Percentiles rank a stretch among this genome's conserved stretches.
phyloP scores from a whole-genome alignment of 2,888 invertebrate species.

The Diarsia mendica region DNA sequence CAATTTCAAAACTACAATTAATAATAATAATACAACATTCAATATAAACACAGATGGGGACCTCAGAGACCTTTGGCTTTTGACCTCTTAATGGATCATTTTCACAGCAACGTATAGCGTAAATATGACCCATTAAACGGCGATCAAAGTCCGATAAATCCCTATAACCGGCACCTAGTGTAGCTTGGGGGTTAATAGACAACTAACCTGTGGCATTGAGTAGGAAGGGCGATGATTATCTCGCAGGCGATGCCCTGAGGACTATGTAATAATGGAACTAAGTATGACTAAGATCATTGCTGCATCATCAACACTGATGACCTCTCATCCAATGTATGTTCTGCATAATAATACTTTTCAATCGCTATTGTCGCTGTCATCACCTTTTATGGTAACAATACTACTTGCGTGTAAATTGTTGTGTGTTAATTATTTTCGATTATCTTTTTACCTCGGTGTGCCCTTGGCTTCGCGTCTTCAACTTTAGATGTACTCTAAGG shows the following conservation, averaged over 20 bases:
- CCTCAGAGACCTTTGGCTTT: conserved; percentile 38
- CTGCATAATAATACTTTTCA: conserved; percentile 56
- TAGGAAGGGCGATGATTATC: conserved; percentile 67
- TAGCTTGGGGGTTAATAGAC: conserved; percentile 66
- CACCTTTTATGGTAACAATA: conserved; percentile 50
- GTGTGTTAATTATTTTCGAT: conserved; percentile 42
- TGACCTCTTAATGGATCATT: conserved; percentile 58
- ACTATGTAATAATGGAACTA: conserved; percentile 52
- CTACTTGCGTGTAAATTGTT: conserved; percentile 49
- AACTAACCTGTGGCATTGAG: conserved; percentile 73
- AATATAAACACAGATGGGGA: conserved; percentile 41
- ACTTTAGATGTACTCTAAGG: conserved; percentile 42
- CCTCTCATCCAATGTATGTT: conserved; percentile 32
- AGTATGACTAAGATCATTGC: conserved; percentile 56
- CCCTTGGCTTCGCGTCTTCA: conserved; percentile 33
- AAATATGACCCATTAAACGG: conserved; percentile 64
- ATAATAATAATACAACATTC: conserved; percentile 47
- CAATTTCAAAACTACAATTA: conserved; percentile 27
- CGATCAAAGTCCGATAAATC: conserved; percentile 62
- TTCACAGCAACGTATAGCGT: conserved; percentile 55
- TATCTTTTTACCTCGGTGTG: conserved; percentile 50
- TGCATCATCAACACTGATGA: conserved; percentile 63
- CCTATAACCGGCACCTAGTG: conserved; percentile 54
- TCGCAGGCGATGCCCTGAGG: conserved; percentile 43
- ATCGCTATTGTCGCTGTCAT: conserved; percentile 40